Evolutionary conservation across 1,140 invertebrate genomes (phyloP).

Genomic region (Meloidogyne floridensis): DNA sequence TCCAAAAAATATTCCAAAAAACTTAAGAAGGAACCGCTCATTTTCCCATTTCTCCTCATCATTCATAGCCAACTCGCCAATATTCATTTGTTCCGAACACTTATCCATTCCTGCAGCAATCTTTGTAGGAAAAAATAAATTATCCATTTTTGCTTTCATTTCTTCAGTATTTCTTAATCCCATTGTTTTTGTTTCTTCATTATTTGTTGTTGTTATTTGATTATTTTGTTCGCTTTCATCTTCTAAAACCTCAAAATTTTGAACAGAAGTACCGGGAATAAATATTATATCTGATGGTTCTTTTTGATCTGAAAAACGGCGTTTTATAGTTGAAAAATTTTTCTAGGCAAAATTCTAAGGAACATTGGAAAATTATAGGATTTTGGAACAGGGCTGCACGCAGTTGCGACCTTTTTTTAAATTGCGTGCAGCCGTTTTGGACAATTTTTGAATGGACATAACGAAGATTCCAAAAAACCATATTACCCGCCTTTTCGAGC

Average conservation of each 20-base stretch:
- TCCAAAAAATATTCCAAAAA: not conserved
- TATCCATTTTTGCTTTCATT: not conserved
- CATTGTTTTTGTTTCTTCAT: not conserved
- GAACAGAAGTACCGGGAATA: constrained; percentile 24
- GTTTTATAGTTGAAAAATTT: too few species aligned
- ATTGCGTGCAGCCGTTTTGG: too few species aligned
- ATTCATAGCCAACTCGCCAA: constrained; percentile 3
- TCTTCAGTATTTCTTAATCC: not conserved
- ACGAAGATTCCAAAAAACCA: too few species aligned
- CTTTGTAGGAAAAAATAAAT: not conserved
- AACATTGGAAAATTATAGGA: too few species aligned
- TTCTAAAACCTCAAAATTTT: constrained; percentile 26
- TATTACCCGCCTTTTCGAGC: too few species aligned
- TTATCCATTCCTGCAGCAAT: not conserved
- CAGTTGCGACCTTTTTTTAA: too few species aligned
- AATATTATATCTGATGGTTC: constrained; percentile 8
- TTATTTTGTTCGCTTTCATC: not conserved
- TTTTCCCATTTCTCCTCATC: constrained; percentile 15
- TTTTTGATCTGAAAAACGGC: not conserved
- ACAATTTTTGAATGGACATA: too few species aligned
- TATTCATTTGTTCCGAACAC: not conserved
- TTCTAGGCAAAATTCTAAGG: too few species aligned
- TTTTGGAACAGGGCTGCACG: too few species aligned
- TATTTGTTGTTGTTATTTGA: not conserved
- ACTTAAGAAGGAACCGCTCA: constrained; percentile 1